Percentiles rank a stretch among this genome's conserved stretches.
Conservation (phyloP, 2,113 vertebrate genomes). For the Barbus barbus region DNA sequence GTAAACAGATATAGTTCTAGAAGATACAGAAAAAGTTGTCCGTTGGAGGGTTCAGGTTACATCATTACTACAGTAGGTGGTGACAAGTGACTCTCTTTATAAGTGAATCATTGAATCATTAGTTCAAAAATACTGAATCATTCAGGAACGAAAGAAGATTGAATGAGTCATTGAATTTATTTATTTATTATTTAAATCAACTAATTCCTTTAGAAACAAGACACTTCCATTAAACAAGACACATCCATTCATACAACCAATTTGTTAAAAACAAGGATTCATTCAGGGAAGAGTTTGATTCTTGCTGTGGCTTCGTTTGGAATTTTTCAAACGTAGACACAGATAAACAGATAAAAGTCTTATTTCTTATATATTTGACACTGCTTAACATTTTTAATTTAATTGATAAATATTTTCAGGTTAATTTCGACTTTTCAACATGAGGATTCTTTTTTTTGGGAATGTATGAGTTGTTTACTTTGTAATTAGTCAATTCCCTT, state of each 20-base stretch:
- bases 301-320: not conserved
- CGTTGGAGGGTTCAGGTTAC: not conserved
- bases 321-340: not conserved
- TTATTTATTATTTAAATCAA: not conserved
- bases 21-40: not conserved
- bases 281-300: not conserved
- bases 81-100: not conserved
- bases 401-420: not conserved
- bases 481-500: not conserved
- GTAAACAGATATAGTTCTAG: not conserved
- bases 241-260: not conserved
- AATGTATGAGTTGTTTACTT: not conserved
- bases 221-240: too few relatives aligned
- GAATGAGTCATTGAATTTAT: not conserved
- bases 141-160: not conserved
- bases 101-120: not conserved
- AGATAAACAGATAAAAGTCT: not conserved
- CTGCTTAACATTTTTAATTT: not conserved
- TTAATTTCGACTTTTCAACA: not conserved
- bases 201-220: not conserved
- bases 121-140: not conserved
- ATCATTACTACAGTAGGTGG: not conserved
- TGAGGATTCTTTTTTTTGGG: too few relatives aligned
- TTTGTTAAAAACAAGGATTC: not conserved
- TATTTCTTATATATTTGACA: not conserved